Base-by-base conservation (phyloP, 2,113 vertebrate genomes). In the Nothobranchius kuhntae region DNA sequence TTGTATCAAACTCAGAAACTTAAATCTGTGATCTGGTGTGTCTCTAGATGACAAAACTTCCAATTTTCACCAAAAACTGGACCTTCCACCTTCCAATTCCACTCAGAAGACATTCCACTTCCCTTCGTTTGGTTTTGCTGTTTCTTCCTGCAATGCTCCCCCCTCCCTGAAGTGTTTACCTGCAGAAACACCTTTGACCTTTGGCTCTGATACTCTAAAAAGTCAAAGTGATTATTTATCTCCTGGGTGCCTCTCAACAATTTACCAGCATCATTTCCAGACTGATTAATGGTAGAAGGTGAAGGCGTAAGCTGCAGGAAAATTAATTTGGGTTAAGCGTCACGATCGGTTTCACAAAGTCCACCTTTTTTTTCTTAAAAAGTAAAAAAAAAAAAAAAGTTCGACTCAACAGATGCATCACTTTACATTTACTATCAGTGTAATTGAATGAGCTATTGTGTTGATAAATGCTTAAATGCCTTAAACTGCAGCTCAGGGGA, bases 381-480 rank as follows among this genome's bases (percentile, higher is more conserved):
- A 54, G 63, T 71, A 48, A 72, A 50, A 48, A 72, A 50, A 45
- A 61, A 26, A 11, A 4, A 21, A 68, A 83, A 81, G 81, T 80
- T 85, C 40, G 52, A 73, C 55, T 54, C 71, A 77, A 82, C 81
- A 87, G 59, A 77, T 78, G 83, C 64, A 63, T 52, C 35, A 30
- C 67, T 82, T 80, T 83, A 77, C 75, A 86, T 81, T 78, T 65
- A 61, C 75, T 79, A 76, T 83, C 71, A 64, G 64, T 58, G 73
- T 85, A 84, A 84, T 73, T 85, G 81, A 91, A 84, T 84, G n/a
- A 74, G 67, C 83, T 68, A 86, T 88, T 90, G 82, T 90, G 73
- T 72, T 75, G 73, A 81, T 87, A 81, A 84, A 84, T 52, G 82
- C 66, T 77, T 85, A 76, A 80, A 78, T 15, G 66, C 69, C 78